Evolutionary conservation across 2,888 invertebrate species (phyloP).

Genomic region (Hirtodrosophila histrioides): DNA sequence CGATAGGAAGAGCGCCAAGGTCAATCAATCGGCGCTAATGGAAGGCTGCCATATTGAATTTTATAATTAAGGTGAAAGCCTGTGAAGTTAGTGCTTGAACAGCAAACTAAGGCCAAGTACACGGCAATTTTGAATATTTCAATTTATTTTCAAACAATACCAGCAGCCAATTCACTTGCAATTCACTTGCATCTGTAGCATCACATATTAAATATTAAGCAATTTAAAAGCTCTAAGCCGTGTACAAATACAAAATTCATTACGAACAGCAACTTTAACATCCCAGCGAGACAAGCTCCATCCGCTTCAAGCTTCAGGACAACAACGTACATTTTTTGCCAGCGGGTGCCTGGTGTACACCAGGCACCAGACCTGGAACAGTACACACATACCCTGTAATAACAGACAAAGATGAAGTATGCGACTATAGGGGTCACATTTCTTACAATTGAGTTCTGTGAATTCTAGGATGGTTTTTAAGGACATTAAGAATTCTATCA

Average conservation of each 20-base stretch:
- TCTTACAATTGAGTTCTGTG: too few relatives aligned
- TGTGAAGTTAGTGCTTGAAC: background rate
- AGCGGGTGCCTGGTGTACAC: conserved; percentile 23
- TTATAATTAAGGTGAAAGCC: too few relatives aligned
- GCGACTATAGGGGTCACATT: too few relatives aligned
- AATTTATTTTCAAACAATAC: conserved; percentile 8
- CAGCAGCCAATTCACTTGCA: background rate
- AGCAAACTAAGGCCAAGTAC: too few relatives aligned
- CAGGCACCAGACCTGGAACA: conserved; percentile 9
- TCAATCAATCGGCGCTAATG: conserved; percentile 63
- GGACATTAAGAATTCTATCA: too few relatives aligned
- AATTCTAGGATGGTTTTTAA: too few relatives aligned
- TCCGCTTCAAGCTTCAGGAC: conserved; percentile 1
- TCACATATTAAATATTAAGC: conserved; percentile 46
- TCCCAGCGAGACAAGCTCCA: conserved; percentile 4
- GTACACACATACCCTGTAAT: conserved; percentile 31
- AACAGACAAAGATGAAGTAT: background rate
- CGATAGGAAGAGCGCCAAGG: conserved; percentile 44
- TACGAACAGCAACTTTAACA: conserved; percentile 49
- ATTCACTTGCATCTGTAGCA: conserved; percentile 30
- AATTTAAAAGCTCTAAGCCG: conserved; percentile 22
- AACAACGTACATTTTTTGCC: conserved; percentile 14
- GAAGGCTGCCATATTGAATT: conserved; percentile 14
- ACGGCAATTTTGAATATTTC: background rate
- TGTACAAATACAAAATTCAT: conserved; percentile 64